phyloP scores from a whole-genome alignment of 35 echinoderm and acorn worm species.

The Hemicentrotus pulcherrimus region DNA sequence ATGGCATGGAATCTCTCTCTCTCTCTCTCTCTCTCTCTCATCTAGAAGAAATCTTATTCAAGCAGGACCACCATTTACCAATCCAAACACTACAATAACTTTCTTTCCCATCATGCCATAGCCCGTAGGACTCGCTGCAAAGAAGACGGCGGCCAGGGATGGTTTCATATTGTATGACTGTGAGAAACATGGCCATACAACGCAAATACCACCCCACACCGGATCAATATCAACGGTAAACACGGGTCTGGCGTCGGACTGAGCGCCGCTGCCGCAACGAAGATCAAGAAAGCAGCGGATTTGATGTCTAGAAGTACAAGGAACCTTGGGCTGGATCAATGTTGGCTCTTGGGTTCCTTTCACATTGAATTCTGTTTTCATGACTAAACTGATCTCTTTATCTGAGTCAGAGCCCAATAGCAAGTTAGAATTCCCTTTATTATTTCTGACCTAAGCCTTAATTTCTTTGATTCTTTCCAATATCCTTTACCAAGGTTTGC shows the following conservation, averaged over 20 bases:
- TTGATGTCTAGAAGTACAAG: neutral
- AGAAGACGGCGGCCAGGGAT: neutral
- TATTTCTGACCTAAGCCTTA: too few species aligned
- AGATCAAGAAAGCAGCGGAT: neutral
- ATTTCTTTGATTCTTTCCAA: too few species aligned
- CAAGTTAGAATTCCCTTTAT: too few species aligned
- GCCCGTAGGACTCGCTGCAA: neutral
- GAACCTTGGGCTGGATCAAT: neutral
- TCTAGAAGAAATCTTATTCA: neutral
- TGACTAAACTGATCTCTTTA: too few species aligned
- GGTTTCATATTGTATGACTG: neutral
- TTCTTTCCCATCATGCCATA: neutral
- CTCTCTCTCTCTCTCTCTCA: too few species aligned
- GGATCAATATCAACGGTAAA: constrained; percentile 29
- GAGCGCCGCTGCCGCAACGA: neutral
- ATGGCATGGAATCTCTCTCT: neutral
- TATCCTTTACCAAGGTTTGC: too few species aligned
- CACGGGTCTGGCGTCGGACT: constrained; percentile 14
- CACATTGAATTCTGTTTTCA: neutral
- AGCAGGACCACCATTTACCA: neutral
- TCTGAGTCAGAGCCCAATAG: too few species aligned
- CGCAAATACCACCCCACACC: neutral
- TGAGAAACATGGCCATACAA: constrained; percentile 9
- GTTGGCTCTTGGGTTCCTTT: neutral
- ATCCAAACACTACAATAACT: constrained; percentile 13